A percentile compares a stretch with the other conserved stretches of the same genome.
Conservation (phyloP, 2,888 invertebrate species). For the Sinopyrophorus schimmeli region DNA sequence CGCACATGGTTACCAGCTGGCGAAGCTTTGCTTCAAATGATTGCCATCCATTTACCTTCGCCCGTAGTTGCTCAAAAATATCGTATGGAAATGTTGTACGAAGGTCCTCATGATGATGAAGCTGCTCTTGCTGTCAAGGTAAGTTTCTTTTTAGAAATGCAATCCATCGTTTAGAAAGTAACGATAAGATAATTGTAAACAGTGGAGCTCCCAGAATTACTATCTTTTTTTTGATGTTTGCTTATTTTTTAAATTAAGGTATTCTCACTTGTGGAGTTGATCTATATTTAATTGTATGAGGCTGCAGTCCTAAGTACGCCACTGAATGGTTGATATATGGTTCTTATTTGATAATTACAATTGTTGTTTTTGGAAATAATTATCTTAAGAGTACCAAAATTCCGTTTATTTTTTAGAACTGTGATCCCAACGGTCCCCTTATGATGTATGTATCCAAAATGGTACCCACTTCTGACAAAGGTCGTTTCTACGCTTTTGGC, state of each 20-base stretch:
- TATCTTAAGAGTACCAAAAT: too few species aligned
- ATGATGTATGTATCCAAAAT: slow-evolving; percentile 99
- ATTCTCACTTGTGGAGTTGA: too few species aligned
- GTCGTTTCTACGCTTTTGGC: slow-evolving; percentile 99
- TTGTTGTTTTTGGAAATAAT: too few species aligned
- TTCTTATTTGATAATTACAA: too few species aligned
- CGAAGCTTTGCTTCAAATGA: slow-evolving; percentile 99
- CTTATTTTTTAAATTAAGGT: too few species aligned
- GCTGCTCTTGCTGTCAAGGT: slow-evolving; percentile 80
- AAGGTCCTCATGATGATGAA: slow-evolving; percentile 74
- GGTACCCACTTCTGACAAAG: slow-evolving; percentile 99
- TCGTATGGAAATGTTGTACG: slow-evolving; percentile 99
- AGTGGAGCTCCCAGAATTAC: too few species aligned
- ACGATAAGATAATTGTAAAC: too few species aligned
- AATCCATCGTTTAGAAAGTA: too few species aligned
- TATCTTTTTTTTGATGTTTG: too few species aligned
- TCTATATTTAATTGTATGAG: too few species aligned
- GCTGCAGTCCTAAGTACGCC: too few species aligned
- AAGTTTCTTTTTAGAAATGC: slow-evolving; percentile 50
- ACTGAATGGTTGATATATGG: too few species aligned
- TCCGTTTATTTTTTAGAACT: slow-evolving; percentile 70
- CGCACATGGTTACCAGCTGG: slow-evolving; percentile 99
- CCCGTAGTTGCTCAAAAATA: slow-evolving; percentile 99
- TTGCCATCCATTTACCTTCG: slow-evolving; percentile 98
- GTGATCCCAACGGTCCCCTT: slow-evolving; percentile 94